Base-by-base conservation (phyloP, 2,113 vertebrate species). In the Uropsilus gracilis region DNA sequence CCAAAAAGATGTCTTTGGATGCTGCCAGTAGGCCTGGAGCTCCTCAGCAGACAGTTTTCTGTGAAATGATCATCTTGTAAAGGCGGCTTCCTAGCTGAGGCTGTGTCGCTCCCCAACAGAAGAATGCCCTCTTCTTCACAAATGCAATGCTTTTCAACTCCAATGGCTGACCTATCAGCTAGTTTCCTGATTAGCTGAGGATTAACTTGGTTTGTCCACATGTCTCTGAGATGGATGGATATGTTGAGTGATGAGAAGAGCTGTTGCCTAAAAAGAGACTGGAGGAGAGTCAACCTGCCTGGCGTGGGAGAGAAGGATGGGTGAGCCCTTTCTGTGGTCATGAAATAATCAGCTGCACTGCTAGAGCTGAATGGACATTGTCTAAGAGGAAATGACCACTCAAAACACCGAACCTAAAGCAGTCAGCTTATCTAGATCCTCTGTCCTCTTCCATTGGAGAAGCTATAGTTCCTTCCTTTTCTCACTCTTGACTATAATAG, bases 21-120 rank as follows among this genome's bases (percentile, higher is more conserved):
- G n/a, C 78, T 89, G 93, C 24, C 26, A 72, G 96, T 94, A 96
- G 46, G 94, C 42, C 96, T 95, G 78, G 50, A 81, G 97, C 68
- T 82, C 73, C 97, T 42, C 0, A n/a, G 92, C 94, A 96, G 96
- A 97, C 86, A 89, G 87, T 96, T 97, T 97, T 97, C 96, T 91
- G 89, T 97, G 96, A 96, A 96, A 96, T 97, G 97, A 97, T 94
- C 97, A 92, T 90, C 94, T 96, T 94, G 64, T 96, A 96, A 95
- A 30, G 93, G 96, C 98, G 97, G 94, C 93, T 93, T 97, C 90
- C 92, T 89, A 42, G 93, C 80, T 89, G 86, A 97, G 94, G 82
- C 89, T 80, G 64, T 93, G 90, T 89, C 73, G 97, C 80, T 94
- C 90, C 75, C 95, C 96, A 90, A 97, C 98, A 97, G 94, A 92